A percentile compares a stretch with the other conserved stretches of the same genome.
phyloP scores from a whole-genome alignment of 1,140 invertebrate species.

The Metopolophium dirhodum region DNA sequence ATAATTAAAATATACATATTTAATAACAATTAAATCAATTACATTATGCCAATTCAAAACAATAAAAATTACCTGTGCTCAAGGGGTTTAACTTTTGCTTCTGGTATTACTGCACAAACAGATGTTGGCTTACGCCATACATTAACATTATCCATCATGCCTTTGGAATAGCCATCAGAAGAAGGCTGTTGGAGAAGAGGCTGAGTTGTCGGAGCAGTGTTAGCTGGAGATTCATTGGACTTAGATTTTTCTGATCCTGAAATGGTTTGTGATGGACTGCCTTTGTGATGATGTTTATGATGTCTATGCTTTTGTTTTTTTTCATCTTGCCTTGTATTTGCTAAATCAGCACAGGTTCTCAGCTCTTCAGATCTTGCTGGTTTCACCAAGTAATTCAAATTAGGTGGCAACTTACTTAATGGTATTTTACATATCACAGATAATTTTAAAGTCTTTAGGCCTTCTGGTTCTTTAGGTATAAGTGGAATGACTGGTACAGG shows the following conservation, averaged over 20 bases:
- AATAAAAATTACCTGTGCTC: slow-evolving; percentile 38
- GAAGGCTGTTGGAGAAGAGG: slow-evolving; percentile 63
- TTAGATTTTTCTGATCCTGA: slow-evolving; percentile 37
- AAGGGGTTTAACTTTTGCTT: slow-evolving; percentile 46
- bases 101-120: slow-evolving; percentile 44
- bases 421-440: slow-evolving; percentile 64
- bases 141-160: slow-evolving; percentile 49
- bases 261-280: slow-evolving; percentile 56
- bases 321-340: slow-evolving; percentile 67
- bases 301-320: slow-evolving; percentile 54
- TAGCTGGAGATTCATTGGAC: slow-evolving; percentile 57
- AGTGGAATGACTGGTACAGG: slow-evolving; percentile 60
- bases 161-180: slow-evolving; percentile 59
- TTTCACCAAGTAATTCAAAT: slow-evolving; percentile 61
- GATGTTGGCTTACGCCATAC: slow-evolving; percentile 49
- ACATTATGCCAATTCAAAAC: not conserved
- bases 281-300: slow-evolving; percentile 58
- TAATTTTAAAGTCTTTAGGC: slow-evolving; percentile 62
- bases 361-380: slow-evolving; percentile 63
- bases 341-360: slow-evolving; percentile 65
- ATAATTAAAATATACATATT: not conserved
- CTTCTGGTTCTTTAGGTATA: slow-evolving; percentile 24
- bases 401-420: slow-evolving; percentile 62
- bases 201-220: slow-evolving; percentile 61
- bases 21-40: not conserved